These are phyloP conservation scores for Campylorhamphus procurvoides DNA, from an alignment of 2,113 vertebrate genomes.

Conservation along the genomic window DNA sequence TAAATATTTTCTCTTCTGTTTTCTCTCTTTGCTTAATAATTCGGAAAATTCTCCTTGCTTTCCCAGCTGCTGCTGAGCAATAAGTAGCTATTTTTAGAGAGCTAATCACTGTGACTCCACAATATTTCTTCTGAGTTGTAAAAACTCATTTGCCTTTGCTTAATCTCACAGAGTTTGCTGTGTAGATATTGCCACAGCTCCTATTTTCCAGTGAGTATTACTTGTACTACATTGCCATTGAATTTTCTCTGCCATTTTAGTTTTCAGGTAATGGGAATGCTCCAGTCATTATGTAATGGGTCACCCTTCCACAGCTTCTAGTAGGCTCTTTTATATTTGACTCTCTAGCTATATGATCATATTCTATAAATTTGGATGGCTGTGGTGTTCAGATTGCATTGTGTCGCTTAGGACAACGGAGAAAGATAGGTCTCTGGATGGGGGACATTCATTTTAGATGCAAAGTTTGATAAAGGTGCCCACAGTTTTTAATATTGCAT, in stretches of 20 bases:
- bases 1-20: slow-evolving; percentile 28
- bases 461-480: neutral
- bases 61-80: slow-evolving; percentile 41
- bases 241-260: neutral
- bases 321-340: neutral
- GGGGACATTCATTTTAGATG: neutral
- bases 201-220: neutral
- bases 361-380: neutral
- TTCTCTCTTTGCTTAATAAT: slow-evolving; percentile 42
- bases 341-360: neutral
- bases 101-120: neutral
- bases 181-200: neutral
- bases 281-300: neutral
- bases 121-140: neutral
- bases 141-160: slow-evolving; percentile 23
- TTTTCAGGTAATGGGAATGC: neutral
- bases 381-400: neutral
- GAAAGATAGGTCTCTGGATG: neutral
- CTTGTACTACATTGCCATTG: neutral
- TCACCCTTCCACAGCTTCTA: neutral
- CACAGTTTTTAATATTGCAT: neutral
- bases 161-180: neutral
- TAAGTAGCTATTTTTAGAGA: slow-evolving; percentile 47
- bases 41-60: slow-evolving; percentile 4
- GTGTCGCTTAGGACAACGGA: neutral